Evolutionary conservation across 1,140 invertebrate genomes (phyloP).

Genomic region (Musca domestica): DNA sequence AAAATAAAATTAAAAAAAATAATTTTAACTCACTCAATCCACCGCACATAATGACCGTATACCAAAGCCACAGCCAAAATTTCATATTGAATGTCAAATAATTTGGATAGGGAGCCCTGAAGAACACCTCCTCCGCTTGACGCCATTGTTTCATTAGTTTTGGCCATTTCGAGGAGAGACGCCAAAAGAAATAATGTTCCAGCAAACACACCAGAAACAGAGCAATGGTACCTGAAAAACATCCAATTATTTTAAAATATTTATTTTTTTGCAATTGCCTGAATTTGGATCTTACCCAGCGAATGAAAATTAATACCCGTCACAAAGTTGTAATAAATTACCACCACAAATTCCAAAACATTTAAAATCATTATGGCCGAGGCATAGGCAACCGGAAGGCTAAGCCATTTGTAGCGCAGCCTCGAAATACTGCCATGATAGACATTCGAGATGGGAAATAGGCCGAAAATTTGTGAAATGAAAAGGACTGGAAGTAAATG

Average conservation of each 20-base stretch:
- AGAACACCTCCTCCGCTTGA: slow-evolving; percentile 41
- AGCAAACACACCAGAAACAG: slow-evolving; percentile 47
- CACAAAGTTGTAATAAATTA: slow-evolving; percentile 33
- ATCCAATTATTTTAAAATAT: too few species aligned
- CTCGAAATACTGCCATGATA: slow-evolving; percentile 29
- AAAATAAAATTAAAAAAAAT: too few species aligned
- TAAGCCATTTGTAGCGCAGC: slow-evolving; percentile 37
- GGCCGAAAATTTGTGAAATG: slow-evolving; percentile 41
- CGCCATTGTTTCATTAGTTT: slow-evolving; percentile 38
- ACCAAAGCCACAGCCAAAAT: slow-evolving; percentile 37
- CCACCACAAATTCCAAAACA: slow-evolving; percentile 36
- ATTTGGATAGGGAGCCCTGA: slow-evolving; percentile 40
- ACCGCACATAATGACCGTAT: slow-evolving; percentile 35
- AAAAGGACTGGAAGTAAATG: slow-evolving; percentile 35
- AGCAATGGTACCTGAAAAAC: slow-evolving; percentile 31
- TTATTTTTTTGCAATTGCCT: too few species aligned
- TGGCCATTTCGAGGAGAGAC: slow-evolving; percentile 40
- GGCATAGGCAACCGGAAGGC: slow-evolving; percentile 34
- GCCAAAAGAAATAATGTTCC: slow-evolving; percentile 47
- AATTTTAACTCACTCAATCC: slow-evolving; percentile 38
- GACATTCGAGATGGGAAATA: slow-evolving; percentile 42
- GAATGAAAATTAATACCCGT: slow-evolving; percentile 41
- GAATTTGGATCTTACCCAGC: slow-evolving; percentile 30
- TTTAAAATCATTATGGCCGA: slow-evolving; percentile 34
- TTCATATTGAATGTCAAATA: slow-evolving; percentile 45